phyloP scores from a whole-genome alignment of 2,797 vertebrate genomes.

The Tokudaia muenninki region DNA sequence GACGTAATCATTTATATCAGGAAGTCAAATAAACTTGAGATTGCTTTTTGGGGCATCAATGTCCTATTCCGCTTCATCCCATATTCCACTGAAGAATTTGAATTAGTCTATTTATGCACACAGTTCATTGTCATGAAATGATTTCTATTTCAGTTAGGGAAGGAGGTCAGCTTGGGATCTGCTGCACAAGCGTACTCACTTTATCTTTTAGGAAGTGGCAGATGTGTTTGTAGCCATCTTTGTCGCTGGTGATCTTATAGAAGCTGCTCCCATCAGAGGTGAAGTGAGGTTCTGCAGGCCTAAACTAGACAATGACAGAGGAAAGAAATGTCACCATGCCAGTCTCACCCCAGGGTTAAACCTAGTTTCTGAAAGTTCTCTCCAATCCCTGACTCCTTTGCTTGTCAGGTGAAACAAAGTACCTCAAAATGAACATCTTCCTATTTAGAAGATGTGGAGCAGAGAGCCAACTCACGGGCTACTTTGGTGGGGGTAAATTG shows the following conservation, averaged over 20 bases:
- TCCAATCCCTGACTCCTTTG: slow-evolving; percentile 35
- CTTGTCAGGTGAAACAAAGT: slow-evolving; percentile 43
- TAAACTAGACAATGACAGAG: slow-evolving; percentile 90
- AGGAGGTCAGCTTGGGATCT: slow-evolving; percentile 5
- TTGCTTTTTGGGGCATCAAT: not conserved
- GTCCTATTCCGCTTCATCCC: not conserved
- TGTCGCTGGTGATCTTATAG: slow-evolving; percentile 95
- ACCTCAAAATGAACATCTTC: slow-evolving; percentile 16
- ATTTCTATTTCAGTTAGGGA: slow-evolving; percentile 42
- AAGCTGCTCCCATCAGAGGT: slow-evolving; percentile 91
- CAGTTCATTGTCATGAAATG: not conserved
- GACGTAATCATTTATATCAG: slow-evolving; percentile 41
- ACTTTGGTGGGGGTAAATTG: not conserved
- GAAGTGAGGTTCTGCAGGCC: slow-evolving; percentile 93
- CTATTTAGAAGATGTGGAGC: slow-evolving; percentile 34
- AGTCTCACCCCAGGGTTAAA: not conserved
- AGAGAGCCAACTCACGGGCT: not conserved
- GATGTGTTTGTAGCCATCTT: slow-evolving; percentile 94
- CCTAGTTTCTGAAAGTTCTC: slow-evolving; percentile 38
- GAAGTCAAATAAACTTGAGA: slow-evolving; percentile 5
- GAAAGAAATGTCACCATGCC: not conserved
- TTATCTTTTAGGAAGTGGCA: slow-evolving; percentile 86
- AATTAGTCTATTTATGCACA: slow-evolving; percentile 12
- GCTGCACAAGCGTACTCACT: slow-evolving; percentile 44
- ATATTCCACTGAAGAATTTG: not conserved